Evolutionary conservation across 2,797 vertebrate genomes (phyloP).

Genomic region (Gobionotothen gibberifrons): DNA sequence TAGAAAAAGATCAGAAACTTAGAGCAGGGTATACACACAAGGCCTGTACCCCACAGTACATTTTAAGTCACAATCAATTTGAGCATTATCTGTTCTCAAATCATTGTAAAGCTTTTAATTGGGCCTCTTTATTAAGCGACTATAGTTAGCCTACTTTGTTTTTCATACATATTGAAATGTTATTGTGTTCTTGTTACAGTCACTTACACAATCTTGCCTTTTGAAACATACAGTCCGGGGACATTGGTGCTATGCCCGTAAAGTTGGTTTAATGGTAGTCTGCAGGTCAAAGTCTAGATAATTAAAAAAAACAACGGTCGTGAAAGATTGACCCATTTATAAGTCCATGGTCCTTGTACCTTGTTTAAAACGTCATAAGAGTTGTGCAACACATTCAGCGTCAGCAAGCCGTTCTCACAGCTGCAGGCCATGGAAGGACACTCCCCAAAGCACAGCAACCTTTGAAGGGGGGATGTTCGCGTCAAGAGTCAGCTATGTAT

Average conservation of each 20-base stretch:
- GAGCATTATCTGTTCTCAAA: not conserved
- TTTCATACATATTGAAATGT: not conserved
- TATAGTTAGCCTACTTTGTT: not conserved
- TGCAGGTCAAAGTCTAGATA: conserved; percentile 25
- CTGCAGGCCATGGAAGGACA: conserved; percentile 52
- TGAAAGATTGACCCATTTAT: conserved; percentile 22
- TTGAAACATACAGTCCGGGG: not conserved
- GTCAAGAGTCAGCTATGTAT: conserved; percentile 68
- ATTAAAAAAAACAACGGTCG: not conserved
- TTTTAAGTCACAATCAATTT: not conserved
- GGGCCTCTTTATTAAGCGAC: not conserved
- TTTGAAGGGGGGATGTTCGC: conserved; percentile 47
- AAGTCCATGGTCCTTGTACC: conserved; percentile 18
- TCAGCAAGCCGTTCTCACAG: conserved; percentile 29
- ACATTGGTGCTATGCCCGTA: not conserved
- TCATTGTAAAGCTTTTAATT: not conserved
- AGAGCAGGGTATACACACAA: not conserved
- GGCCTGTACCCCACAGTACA: not conserved
- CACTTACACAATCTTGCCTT: not conserved
- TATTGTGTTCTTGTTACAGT: not conserved
- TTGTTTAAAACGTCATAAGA: conserved; percentile 25
- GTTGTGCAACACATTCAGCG: conserved; percentile 55
- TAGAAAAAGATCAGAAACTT: not conserved
- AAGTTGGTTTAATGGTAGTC: conserved; percentile 28
- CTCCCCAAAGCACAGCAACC: conserved; percentile 48